Conservation (phyloP, 2,888 invertebrate genomes). For the Nomada hirtipes region DNA sequence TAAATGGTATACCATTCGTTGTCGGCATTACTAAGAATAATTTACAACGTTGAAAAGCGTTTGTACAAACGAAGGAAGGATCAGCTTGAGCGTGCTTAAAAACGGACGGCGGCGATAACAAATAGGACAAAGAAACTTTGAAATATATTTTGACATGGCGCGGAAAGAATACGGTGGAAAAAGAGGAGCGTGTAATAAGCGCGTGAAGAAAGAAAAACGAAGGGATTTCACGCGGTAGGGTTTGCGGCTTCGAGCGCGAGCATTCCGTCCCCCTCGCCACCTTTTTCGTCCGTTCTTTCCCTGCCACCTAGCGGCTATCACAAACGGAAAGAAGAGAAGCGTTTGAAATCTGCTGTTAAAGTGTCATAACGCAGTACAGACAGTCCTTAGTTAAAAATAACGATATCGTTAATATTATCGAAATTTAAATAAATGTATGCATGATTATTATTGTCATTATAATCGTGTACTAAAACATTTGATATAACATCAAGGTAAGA, state of each 20-base stretch:
- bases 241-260: constrained; percentile 47
- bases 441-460: background rate
- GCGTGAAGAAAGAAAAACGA: constrained; percentile 41
- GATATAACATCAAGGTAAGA: no score
- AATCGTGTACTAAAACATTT: no score
- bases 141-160: constrained; percentile 19
- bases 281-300: constrained; percentile 38
- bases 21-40: background rate
- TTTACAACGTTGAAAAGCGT: background rate
- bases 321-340: constrained; percentile 37
- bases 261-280: constrained; percentile 44
- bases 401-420: no score
- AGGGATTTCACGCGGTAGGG: constrained; percentile 48
- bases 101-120: background rate
- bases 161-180: constrained; percentile 8
- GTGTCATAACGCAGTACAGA: background rate
- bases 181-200: constrained; percentile 24
- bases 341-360: constrained; percentile 34
- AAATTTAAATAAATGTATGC: background rate
- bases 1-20: background rate
- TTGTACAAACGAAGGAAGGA: background rate
- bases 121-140: constrained; percentile 17
- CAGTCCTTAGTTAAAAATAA: no score
- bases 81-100: background rate
- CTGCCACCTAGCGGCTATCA: constrained; percentile 46